phyloP scores from a whole-genome alignment of 2,113 vertebrate species.

The Coptodon bakossiorum region DNA sequence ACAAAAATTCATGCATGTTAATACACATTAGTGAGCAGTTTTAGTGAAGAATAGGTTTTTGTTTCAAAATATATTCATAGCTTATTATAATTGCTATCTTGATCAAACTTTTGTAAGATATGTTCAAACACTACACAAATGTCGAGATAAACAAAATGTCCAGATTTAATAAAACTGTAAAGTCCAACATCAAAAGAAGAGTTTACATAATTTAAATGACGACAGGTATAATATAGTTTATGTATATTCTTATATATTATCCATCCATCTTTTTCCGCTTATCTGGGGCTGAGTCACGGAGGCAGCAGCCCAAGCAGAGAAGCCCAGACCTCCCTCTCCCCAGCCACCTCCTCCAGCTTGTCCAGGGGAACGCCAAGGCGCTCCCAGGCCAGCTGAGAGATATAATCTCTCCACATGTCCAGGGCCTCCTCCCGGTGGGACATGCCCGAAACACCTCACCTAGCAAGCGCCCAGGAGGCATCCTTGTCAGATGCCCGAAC shows the following conservation, averaged over 20 bases:
- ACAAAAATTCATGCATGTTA: neutral
- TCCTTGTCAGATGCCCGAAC: neutral
- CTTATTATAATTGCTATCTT: neutral
- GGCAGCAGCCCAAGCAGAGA: neutral
- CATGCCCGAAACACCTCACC: neutral
- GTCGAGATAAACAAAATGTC: neutral
- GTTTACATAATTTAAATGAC: neutral
- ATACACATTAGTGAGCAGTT: neutral
- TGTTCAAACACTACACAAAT: neutral
- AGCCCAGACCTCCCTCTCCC: neutral
- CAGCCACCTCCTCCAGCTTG: neutral
- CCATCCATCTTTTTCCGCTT: neutral
- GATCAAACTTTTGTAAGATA: neutral
- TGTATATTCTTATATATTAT: neutral
- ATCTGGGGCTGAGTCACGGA: neutral
- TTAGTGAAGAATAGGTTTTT: neutral
- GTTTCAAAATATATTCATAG: neutral
- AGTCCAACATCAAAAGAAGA: neutral
- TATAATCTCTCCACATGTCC: neutral
- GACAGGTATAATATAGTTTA: neutral
- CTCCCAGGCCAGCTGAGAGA: neutral
- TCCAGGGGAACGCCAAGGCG: fast-evolving
- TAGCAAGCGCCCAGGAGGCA: neutral
- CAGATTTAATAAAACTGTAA: neutral
- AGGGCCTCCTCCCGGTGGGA: too few relatives aligned